Percentiles rank a stretch among this genome's conserved stretches.
These are phyloP conservation scores for Dipodomys ordii DNA, from an alignment of 2,113 vertebrate species.

Conservation along the genomic window DNA sequence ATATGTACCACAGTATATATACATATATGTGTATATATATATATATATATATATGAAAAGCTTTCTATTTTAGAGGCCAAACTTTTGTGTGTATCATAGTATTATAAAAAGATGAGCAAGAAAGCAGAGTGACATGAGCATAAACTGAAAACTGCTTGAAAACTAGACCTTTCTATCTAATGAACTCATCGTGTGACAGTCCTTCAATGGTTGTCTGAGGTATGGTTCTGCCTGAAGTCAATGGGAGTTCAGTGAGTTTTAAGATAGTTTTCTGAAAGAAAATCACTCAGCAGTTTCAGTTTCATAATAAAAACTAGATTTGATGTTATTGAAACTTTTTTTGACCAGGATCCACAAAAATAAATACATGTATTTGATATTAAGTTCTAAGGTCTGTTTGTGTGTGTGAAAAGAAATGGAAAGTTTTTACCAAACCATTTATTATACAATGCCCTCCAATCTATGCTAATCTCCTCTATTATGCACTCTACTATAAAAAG, in stretches of 20 bases:
- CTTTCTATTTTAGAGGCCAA: not conserved
- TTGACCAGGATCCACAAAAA: not conserved
- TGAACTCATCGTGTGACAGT: not conserved
- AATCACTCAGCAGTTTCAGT: not conserved
- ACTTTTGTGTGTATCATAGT: not conserved
- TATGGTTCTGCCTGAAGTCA: not conserved
- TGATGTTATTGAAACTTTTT: not conserved
- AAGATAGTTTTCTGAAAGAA: not conserved
- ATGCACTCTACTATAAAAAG: constrained; percentile 13
- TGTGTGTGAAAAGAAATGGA: not conserved
- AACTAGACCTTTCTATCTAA: not conserved
- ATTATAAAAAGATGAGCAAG: not conserved
- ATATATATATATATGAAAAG: too few relatives aligned
- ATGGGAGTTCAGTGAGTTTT: not conserved
- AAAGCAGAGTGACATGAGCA: not conserved
- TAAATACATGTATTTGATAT: constrained; percentile 9
- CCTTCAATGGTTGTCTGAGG: not conserved
- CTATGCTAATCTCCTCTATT: constrained; percentile 1
- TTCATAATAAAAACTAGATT: not conserved
- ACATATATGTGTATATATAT: too few relatives aligned
- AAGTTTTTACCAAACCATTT: constrained; percentile 26
- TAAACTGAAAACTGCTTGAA: not conserved
- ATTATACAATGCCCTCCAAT: not conserved
- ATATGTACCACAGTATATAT: too few relatives aligned
- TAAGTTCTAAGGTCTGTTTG: not conserved